Evolutionary conservation across 2,113 vertebrate genomes (phyloP).

Genomic region (Caranx ignobilis): DNA sequence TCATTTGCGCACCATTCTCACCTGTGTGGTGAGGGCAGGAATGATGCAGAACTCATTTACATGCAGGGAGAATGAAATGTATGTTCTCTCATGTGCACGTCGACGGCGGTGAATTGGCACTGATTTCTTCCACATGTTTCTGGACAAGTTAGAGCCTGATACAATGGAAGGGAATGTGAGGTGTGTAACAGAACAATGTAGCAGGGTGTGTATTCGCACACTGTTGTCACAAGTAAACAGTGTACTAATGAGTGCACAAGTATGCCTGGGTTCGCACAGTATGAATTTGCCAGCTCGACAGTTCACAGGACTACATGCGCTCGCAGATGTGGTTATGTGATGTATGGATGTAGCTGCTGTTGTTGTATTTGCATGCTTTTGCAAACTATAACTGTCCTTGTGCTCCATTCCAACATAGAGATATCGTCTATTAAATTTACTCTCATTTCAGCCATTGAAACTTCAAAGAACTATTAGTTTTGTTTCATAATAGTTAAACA

Average conservation of each 20-base stretch:
- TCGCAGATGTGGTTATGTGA: neutral
- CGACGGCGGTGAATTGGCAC: conserved; percentile 1
- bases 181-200: conserved; percentile 3
- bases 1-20: conserved; percentile 54
- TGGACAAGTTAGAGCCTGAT: conserved; percentile 37
- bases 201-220: neutral
- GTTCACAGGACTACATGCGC: neutral
- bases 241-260: neutral
- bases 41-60: conserved; percentile 46
- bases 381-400: neutral
- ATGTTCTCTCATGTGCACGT: neutral
- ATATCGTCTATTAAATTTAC: neutral
- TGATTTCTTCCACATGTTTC: conserved; percentile 28
- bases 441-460: neutral
- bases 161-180: conserved; percentile 27
- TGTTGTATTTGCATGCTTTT: neutral
- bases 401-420: neutral
- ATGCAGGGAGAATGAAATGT: conserved; percentile 47
- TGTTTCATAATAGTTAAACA: neutral
- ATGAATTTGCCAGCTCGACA: neutral
- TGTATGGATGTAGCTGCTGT: neutral
- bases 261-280: neutral
- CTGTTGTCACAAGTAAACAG: conserved; percentile 34
- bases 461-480: neutral
- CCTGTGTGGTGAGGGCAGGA: conserved; percentile 56